Evolutionary conservation across 2,797 vertebrate species (phyloP).

Genomic region (Bucorvus abyssinicus): DNA sequence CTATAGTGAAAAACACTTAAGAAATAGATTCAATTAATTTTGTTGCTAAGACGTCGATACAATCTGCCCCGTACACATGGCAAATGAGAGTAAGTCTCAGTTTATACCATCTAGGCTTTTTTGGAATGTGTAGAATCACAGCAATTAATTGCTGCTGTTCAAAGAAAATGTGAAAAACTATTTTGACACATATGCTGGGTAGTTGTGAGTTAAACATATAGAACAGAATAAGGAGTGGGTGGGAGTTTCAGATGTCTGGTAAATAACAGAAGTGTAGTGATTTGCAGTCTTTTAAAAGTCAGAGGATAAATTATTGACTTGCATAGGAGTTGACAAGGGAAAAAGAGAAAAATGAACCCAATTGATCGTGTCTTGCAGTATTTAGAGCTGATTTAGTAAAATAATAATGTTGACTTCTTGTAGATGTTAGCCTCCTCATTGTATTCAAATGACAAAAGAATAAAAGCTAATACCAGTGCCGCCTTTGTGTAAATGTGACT

Average conservation of each 20-base stretch:
- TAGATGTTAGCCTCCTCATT: neutral
- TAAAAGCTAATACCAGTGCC: neutral
- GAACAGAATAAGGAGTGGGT: neutral
- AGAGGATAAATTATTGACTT: slow-evolving; percentile 19
- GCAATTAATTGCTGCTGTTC: slow-evolving; percentile 30
- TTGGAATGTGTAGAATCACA: neutral
- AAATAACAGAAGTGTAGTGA: slow-evolving; percentile 37
- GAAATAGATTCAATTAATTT: neutral
- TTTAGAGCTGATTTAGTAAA: slow-evolving; percentile 12
- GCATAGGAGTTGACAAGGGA: neutral
- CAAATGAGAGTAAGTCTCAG: neutral
- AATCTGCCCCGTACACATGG: neutral
- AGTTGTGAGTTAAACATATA: neutral
- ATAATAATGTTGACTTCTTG: slow-evolving; percentile 12
- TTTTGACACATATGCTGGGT: slow-evolving; percentile 1
- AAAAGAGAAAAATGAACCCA: neutral
- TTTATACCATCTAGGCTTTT: neutral
- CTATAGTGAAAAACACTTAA: neutral
- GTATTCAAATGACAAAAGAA: neutral
- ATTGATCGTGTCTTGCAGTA: no score
- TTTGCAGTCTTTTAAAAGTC: slow-evolving; percentile 3
- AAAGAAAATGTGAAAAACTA: neutral
- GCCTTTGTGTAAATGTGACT: neutral
- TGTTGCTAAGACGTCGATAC: neutral
- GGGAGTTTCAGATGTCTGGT: slow-evolving; percentile 18